phyloP scores from a whole-genome alignment of 2,797 vertebrate species.

The Antennarius maculatus region DNA sequence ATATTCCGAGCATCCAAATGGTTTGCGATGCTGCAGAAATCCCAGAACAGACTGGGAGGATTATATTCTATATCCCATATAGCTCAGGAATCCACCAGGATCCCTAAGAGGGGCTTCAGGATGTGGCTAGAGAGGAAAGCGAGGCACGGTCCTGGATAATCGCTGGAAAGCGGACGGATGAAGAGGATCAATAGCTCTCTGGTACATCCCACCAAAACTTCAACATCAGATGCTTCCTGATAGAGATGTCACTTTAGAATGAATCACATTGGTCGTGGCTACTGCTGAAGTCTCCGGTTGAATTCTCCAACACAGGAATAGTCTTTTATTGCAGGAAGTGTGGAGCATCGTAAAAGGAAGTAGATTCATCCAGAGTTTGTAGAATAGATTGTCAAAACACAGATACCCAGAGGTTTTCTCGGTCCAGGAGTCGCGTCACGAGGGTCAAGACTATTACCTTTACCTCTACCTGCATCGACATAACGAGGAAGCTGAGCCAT shows the following conservation, averaged over 20 bases:
- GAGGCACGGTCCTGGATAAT: conserved; percentile 17
- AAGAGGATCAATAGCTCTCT: conserved; percentile 30
- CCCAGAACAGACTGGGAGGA: conserved; percentile 26
- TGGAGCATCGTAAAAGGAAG: background rate
- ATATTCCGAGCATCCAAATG: conserved; percentile 13
- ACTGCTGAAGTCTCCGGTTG: rapidly evolving
- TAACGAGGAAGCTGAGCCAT: no score
- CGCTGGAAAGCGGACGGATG: conserved; percentile 21
- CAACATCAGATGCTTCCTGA: background rate
- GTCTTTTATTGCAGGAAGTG: background rate
- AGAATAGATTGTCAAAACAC: no score
- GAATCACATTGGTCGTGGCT: background rate
- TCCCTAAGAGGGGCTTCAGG: conserved; percentile 15
- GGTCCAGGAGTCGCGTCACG: no score
- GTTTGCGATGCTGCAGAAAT: conserved; percentile 16
- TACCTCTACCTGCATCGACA: no score
- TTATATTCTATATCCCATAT: conserved; percentile 26
- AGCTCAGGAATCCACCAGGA: conserved; percentile 9
- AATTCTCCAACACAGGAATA: background rate
- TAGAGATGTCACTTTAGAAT: background rate
- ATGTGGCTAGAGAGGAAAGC: conserved; percentile 16
- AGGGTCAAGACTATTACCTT: no score
- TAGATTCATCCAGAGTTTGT: background rate
- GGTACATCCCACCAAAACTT: conserved; percentile 14
- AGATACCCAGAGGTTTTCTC: no score